Evolutionary conservation across 2,888 invertebrate species (phyloP), one percentile per base, ranked within the genome.

Genomic region (Beris chalybata): DNA sequence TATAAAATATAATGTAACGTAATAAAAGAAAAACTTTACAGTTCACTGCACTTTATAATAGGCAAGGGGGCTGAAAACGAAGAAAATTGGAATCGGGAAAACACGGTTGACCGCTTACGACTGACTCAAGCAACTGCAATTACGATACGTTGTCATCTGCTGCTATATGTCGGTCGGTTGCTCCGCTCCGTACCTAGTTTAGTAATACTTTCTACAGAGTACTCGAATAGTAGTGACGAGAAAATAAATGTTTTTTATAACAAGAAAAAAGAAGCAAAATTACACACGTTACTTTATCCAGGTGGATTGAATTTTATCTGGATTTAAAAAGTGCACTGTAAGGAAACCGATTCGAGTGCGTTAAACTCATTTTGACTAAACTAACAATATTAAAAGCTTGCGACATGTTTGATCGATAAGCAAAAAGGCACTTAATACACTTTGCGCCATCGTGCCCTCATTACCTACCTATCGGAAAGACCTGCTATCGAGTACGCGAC

Each of bases 31-130:
- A 38, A 61, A 61, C 61, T 50, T 61, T 29, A 61, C 61, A 52
- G 61, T 61, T 61, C 61, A 61, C 61, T 61, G 61, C 61, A 61
- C 61, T 61, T 50, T 61, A 43, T 61, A 61, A 61, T 61, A 43
- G 61, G 61, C 38, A 61, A 52, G 22, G 50, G 61, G 61, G 61
- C 61, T 61, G 52, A 43, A 56, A 32, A 43, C 50, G 50, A 61
- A 61, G 57, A 58, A 47, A 43, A 47, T 56, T 38, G 29, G 44
- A 44, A 29, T 12, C 22, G 9, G 11, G 43, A 61, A 61, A 32
- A 31, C 48, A 61, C 61, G 61, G 50, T 38, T 61, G 61, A 61
- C 61, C 61, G 61, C 61, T 61, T 38, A 9, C 52, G 11, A 13
- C n/a, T 32, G 11, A 13, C n/a, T 32, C 32, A 13, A 32, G 22